Base-by-base conservation (phyloP, 2,113 vertebrate genomes). In the Pipra filicauda region DNA sequence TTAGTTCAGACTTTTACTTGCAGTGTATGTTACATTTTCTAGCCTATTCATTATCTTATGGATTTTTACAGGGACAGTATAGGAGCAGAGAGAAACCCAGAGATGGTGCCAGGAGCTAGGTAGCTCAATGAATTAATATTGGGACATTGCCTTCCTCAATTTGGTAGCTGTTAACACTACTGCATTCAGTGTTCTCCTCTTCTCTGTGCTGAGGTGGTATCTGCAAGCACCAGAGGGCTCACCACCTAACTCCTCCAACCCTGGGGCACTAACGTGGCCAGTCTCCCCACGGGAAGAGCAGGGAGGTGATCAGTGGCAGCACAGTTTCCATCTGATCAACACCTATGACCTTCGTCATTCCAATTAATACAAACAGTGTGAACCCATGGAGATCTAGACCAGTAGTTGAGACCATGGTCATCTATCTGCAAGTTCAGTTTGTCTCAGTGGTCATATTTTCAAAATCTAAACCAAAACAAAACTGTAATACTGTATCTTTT, bases 201-300 rank as follows among this genome's bases (percentile, higher is more conserved):
- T n/a, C 54, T 75, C 31, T 33, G n/a, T 41, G 83, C 22, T 43
- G 33, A 72, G 46, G 21, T 33, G 72, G 41, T 59, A 73, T 3
- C n/a, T 41, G 59, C 0, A 13, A 39, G 33, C 39, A 64, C 6
- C 0, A 1, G 27, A n/a, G 33, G 18, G 28, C 41, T 70, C 41
- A 58, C 11, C 11, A 11, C 17, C 23, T 49, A 43, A 41, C n/a
- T 49, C 33, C 62, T 69, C 54, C 58, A 72, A 1, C 8, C 49
- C 23, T 13, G 61, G 35, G 43, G 51, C 22, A 33, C 7, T 14
- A 66, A 44, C 0, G 0, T 2, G 22, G 27, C 15, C n/a, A 44
- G 8, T 14, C 23, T 35, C 10, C 35, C 35, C 54, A n/a, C 0
- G 2, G 49, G 15, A 24, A 49, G 5, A 31, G 18, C 8, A 37